Conservation (phyloP, 2,113 vertebrate species). For the Empidonax alnorum region DNA sequence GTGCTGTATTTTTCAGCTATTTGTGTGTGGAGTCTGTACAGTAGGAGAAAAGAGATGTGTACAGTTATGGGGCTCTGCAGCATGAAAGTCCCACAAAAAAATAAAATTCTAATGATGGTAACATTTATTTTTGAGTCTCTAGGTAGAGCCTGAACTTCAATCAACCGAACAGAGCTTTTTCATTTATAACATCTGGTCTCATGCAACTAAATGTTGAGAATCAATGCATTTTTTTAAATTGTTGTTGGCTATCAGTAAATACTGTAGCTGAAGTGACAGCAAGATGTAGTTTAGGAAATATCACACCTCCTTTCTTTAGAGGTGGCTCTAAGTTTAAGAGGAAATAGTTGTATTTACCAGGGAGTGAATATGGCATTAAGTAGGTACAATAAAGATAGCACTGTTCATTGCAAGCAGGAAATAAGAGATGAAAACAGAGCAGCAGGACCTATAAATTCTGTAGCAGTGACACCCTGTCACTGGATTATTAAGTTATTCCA, state of each 20-base stretch:
- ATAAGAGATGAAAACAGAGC: not conserved
- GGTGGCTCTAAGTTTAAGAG: not conserved
- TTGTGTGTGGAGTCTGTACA: not conserved
- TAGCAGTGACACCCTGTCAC: not conserved
- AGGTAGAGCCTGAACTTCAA: not conserved
- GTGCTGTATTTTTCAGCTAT: not conserved
- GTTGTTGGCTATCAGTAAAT: not conserved
- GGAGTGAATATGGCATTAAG: not conserved
- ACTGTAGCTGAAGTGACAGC: not conserved
- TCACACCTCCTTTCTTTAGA: not conserved
- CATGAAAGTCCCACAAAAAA: not conserved
- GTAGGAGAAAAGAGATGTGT: not conserved
- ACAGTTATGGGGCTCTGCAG: not conserved
- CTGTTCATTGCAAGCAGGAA: not conserved
- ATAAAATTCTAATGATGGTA: not conserved
- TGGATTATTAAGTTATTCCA: not conserved
- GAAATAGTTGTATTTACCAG: not conserved
- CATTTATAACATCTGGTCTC: not conserved
- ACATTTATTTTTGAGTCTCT: not conserved
- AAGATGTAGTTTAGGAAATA: not conserved
- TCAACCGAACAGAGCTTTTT: not conserved
- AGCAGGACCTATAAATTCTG: not conserved
- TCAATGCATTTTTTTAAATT: not conserved
- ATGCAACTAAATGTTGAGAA: not conserved
- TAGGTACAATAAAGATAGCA: not conserved